Evolutionary conservation across 2,113 vertebrate species (phyloP), one percentile per base, ranked within the genome.

Genomic region (Sander vitreus): DNA sequence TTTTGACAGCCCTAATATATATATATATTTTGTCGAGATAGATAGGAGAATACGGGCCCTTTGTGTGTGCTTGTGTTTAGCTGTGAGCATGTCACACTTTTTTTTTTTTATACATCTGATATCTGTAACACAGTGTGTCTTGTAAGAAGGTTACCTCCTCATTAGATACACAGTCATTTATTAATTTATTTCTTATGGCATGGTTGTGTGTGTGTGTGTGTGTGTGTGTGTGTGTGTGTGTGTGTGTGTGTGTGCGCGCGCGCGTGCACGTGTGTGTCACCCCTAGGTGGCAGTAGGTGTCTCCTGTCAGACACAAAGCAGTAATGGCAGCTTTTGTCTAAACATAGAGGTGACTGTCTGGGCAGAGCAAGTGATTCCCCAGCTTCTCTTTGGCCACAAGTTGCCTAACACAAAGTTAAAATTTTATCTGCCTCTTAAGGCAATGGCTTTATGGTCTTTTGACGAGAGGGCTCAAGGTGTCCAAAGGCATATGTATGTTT

Each of bases 261-360:
- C n/a, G 51, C 23, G 18, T 8, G 12, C 25, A 21, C 65, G 47
- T 39, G 27, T 71, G 47, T 62, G 60, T 72, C 43, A 55, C 18
- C 45, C 14, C 67, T 70, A n/a, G 39, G 43, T 80, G 53, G 30
- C 47, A 4, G 47, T 19, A 64, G 55, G 63, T 53, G 73, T 68
- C 57, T 50, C 23, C 33, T 23, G 15, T 57, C 23, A 67, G 72
- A 75, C 75, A 58, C 78, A 84, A 87, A 91, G 60, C 30, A 14
- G 47, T 66, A 64, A 25, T 86, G 88, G 83, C 89, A 88, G 47
- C 71, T 67, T 54, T 78, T n/a, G 53, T 78, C 30, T 70, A 57
- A 79, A 72, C 76, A 88, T 47, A 45, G 69, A 48, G 68, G 55
- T 73, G 71, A 88, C 18, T 86, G 83, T 74, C 62, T 25, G 51